Base-by-base conservation (phyloP, 1,140 invertebrate genomes). In the Cryptotermes secundus region DNA sequence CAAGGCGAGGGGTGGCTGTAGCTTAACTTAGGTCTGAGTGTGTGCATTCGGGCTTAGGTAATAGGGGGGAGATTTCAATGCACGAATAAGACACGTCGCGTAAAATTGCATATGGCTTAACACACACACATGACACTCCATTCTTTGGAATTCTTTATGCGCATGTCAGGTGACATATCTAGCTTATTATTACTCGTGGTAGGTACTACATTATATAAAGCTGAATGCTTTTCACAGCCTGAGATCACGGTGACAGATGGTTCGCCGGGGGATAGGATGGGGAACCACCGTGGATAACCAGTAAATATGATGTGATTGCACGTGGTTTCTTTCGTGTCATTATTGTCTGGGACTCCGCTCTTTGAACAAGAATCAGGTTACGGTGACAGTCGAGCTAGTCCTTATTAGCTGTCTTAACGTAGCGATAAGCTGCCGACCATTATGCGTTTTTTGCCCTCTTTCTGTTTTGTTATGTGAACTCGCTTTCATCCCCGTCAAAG, bases 141-240 rank as follows among this genome's bases (percentile, higher is more conserved):
- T 79, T 34, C 53, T 31, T 31, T 14, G 22, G 59, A 26, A 14
- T 14, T 31, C 59, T 72, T 72, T 72, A 72, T 72, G 59, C 26
- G 4, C 59, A 42, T 79, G 83, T 83, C 83, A 83, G 83, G 83
- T 83, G 83, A 79, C 53, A 42, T 34, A 83, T 83, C 83, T 72
- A 49, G 83, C 83, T 83, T 83, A 83, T 83, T 83, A 83, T 45
- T 38, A 82, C 59, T 7, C 59, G 59, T 26, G 45, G 45, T 49
- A 49, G 45, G 45, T 49, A 49, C 45, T 49, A 49, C 45, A 49
- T 49, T 49, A 49, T 49, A 49, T 49, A 49, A 49, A 49, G 45
- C 45, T 49, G 45, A 49, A 49, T 49, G 45, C 45, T 49, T 49
- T 19, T 49, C 19, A 12, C 45, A 49, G 22, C 45, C 59, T 26